Evolutionary conservation across 2,888 invertebrate species (phyloP).

Genomic region (Crossocerus cetratus): DNA sequence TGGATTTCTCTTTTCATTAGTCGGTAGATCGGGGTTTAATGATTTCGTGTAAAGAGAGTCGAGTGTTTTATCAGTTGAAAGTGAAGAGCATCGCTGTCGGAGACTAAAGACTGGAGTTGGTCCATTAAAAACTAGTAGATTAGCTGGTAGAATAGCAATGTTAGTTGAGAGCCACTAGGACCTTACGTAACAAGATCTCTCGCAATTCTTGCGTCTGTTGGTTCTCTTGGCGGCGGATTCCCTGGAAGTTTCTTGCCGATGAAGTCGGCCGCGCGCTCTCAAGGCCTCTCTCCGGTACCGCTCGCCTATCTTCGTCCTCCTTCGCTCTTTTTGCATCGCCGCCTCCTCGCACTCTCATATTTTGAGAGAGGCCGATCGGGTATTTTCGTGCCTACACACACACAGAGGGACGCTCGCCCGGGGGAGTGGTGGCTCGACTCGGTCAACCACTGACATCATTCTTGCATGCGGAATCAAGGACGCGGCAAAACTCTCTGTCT

Average conservation of each 20-base stretch:
- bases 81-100: too few species aligned
- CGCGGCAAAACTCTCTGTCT: constrained; percentile 36
- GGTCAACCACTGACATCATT: constrained; percentile 53
- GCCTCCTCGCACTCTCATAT: constrained; percentile 21
- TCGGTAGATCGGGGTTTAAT: too few species aligned
- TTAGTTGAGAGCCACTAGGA: constrained; percentile 28
- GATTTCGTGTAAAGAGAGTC: too few species aligned
- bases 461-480: constrained; percentile 48
- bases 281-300: not conserved
- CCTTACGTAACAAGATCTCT: constrained; percentile 43
- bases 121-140: too few species aligned
- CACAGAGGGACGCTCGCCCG: not conserved
- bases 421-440: constrained; percentile 21
- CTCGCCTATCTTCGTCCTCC: not conserved
- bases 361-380: constrained; percentile 28
- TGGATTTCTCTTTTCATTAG: too few species aligned
- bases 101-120: too few species aligned
- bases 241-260: constrained; percentile 32
- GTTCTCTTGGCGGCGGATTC: constrained; percentile 20
- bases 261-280: constrained; percentile 8
- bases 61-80: too few species aligned
- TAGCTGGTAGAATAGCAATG: too few species aligned
- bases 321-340: not conserved
- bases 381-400: constrained; percentile 50
- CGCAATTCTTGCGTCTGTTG: constrained; percentile 22